phyloP scores from a whole-genome alignment of 2,797 vertebrate genomes.

The Lepus townsendii region DNA sequence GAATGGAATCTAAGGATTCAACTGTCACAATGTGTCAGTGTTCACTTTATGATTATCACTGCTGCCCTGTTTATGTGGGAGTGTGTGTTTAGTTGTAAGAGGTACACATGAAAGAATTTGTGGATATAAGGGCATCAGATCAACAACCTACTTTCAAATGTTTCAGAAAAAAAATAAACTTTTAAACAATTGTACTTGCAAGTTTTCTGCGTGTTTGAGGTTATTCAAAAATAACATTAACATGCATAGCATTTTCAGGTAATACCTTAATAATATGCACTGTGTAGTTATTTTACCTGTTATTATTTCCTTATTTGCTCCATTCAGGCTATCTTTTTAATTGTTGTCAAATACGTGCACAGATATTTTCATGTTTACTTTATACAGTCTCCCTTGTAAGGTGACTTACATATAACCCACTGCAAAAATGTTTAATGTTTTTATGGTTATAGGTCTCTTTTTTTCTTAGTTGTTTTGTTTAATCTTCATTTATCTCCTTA shows the following conservation, averaged over 20 bases:
- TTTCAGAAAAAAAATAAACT: not conserved
- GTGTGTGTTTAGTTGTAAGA: not conserved
- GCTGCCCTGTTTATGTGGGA: not conserved
- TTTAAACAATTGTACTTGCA: not conserved
- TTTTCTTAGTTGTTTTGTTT: not conserved
- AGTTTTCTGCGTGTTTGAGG: not conserved
- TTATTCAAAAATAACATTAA: not conserved
- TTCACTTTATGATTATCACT: conserved; percentile 2
- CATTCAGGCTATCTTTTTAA: not conserved
- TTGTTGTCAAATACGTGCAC: not conserved
- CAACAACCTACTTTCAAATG: not conserved
- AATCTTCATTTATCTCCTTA: not conserved
- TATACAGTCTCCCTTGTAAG: not conserved
- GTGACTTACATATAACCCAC: not conserved
- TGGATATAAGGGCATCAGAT: not conserved
- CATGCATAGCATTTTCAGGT: not conserved
- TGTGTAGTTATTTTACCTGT: not conserved
- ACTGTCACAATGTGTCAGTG: not conserved
- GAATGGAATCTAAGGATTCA: not conserved
- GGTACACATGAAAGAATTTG: not conserved
- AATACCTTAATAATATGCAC: not conserved
- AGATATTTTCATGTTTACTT: not conserved
- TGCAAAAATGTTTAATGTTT: not conserved
- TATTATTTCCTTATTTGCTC: not conserved
- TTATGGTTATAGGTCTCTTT: not conserved